These are phyloP conservation scores for Drosophila quadrilineata DNA, from an alignment of 1,140 invertebrate genomes.

Conservation along the genomic window DNA sequence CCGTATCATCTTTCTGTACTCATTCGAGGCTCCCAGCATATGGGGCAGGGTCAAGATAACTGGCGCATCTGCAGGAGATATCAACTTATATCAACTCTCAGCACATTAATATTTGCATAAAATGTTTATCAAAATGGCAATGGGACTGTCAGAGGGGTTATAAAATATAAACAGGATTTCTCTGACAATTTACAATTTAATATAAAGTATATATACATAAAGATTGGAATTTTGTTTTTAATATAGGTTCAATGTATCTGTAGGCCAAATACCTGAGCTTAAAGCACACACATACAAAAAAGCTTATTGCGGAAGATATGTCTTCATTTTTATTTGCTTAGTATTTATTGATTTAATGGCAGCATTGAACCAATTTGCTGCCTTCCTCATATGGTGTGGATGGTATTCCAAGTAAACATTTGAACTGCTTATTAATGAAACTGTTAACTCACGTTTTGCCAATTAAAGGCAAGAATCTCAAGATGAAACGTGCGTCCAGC, in stretches of 20 bases:
- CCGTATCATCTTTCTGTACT: conserved; percentile 82
- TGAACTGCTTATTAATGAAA: conserved; percentile 63
- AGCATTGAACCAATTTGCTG: conserved; percentile 64
- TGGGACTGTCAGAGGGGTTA: conserved; percentile 51
- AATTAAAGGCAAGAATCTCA: conserved; percentile 64
- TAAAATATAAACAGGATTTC: conserved; percentile 46
- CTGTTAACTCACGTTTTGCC: conserved; percentile 71
- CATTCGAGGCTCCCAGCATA: conserved; percentile 83
- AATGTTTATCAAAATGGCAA: conserved; percentile 35
- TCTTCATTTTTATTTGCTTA: conserved; percentile 18
- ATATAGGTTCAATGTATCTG: conserved; percentile 25
- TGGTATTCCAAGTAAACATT: conserved; percentile 33
- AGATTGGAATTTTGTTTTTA: conserved; percentile 1
- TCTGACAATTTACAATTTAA: conserved; percentile 34
- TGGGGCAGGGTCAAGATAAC: conserved; percentile 84
- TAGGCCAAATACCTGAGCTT: conserved; percentile 1
- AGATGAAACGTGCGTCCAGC: conserved; percentile 59
- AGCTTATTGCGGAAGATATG: conserved; percentile 37
- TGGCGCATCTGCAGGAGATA: conserved; percentile 81
- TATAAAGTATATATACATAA: neutral
- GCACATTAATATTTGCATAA: conserved; percentile 48
- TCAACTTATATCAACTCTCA: neutral
- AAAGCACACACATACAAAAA: neutral
- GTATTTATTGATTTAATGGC: conserved; percentile 45
- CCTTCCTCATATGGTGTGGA: conserved; percentile 52